Percentiles rank a stretch among this genome's conserved stretches.
phyloP scores from a whole-genome alignment of 2,797 vertebrate genomes.

The Heteromormyrus szaboi region DNA sequence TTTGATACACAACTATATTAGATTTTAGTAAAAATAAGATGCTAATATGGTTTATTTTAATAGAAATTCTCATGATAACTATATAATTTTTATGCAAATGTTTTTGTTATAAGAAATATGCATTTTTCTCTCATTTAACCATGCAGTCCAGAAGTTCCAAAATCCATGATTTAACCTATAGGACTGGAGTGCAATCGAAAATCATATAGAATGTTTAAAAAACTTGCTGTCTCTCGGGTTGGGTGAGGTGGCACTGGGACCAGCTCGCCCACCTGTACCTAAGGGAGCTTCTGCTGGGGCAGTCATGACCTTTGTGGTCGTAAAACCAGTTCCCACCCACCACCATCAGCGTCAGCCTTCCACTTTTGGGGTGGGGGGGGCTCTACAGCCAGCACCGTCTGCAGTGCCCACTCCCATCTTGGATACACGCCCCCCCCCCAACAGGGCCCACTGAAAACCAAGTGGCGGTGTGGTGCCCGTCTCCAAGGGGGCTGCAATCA shows the following conservation, averaged over 20 bases:
- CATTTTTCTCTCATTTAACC: background rate
- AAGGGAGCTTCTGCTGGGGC: background rate
- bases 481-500: background rate
- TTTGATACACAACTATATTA: background rate
- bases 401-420: background rate
- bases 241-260: background rate
- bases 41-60: background rate
- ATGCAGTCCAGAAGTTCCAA: background rate
- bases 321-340: background rate
- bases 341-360: background rate
- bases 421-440: background rate
- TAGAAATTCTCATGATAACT: background rate
- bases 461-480: background rate
- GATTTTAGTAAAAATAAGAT: background rate
- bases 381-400: background rate
- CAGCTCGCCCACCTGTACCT: background rate
- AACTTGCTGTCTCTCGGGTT: background rate
- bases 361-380: background rate
- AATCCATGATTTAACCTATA: background rate
- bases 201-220: background rate
- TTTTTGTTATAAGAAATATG: background rate
- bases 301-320: background rate
- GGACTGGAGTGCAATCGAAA: background rate
- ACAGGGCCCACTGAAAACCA: background rate
- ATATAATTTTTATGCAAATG: background rate